These are phyloP conservation scores for Megastigmus dorsalis DNA, from an alignment of 2,888 invertebrate genomes.

Conservation along the genomic window DNA sequence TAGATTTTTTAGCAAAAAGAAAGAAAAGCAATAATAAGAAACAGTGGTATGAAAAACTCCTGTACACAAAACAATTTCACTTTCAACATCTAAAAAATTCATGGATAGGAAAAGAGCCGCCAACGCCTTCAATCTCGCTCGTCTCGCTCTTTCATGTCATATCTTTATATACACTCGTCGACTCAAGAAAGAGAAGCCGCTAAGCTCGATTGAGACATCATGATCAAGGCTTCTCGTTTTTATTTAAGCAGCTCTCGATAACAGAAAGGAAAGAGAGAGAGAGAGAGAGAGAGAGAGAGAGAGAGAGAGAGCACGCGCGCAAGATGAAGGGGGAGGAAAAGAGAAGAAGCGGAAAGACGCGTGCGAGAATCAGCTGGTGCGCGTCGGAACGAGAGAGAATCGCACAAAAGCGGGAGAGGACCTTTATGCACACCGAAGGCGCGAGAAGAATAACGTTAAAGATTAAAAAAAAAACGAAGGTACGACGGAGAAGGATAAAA, in stretches of 20 bases:
- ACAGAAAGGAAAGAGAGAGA: conserved; percentile 3
- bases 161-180: background rate
- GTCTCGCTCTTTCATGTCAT: conserved; percentile 26
- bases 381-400: conserved; percentile 40
- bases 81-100: conserved; percentile 12
- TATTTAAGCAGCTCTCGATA: conserved; percentile 47
- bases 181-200: conserved; percentile 26
- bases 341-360: background rate
- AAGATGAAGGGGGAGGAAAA: conserved; percentile 1
- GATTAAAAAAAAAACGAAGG: conserved; percentile 50
- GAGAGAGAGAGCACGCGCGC: background rate
- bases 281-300: background rate
- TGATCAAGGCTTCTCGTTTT: conserved; percentile 51
- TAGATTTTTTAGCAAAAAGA: too few relatives aligned
- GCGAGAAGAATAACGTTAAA: conserved; percentile 52
- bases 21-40: too few relatives aligned
- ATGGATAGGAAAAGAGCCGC: conserved; percentile 22
- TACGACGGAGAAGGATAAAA: background rate
- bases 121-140: conserved; percentile 34
- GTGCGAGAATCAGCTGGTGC: conserved; percentile 2
- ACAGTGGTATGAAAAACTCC: too few relatives aligned
- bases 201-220: conserved; percentile 51
- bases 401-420: conserved; percentile 36
- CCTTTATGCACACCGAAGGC: conserved; percentile 9
- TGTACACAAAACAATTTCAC: background rate